Evolutionary conservation across 2,888 invertebrate species (phyloP).

Genomic region (Osmoderma eremita): DNA sequence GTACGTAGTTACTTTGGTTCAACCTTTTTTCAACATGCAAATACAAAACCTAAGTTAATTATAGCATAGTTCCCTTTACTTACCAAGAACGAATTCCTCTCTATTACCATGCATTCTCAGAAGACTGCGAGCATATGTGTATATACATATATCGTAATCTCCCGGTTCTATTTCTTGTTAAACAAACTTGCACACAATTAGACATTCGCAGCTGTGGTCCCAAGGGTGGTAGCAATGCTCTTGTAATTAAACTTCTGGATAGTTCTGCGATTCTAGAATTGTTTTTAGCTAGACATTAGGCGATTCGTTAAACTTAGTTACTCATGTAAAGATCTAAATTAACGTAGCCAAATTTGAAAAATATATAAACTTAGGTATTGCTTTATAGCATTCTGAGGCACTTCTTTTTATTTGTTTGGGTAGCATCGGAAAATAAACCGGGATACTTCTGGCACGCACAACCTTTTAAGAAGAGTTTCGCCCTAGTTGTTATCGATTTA

Average conservation of each 20-base stretch:
- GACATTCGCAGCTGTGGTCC: constrained; percentile 55
- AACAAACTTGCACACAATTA: constrained; percentile 42
- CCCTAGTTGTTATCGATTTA: constrained; percentile 22
- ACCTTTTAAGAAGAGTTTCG: constrained; percentile 13
- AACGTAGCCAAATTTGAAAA: constrained; percentile 8
- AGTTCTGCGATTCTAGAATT: constrained; percentile 28
- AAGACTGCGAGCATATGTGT: constrained; percentile 33
- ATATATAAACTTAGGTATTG: not conserved
- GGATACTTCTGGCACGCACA: too few species aligned
- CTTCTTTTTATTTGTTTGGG: constrained; percentile 16
- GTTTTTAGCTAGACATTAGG: constrained; percentile 7
- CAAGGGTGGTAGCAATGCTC: constrained; percentile 52
- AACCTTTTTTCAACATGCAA: not conserved
- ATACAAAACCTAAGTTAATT: constrained; percentile 19
- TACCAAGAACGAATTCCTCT: constrained; percentile 19
- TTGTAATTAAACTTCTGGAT: constrained; percentile 55
- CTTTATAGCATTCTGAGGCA: not conserved
- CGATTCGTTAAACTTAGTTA: constrained; percentile 30
- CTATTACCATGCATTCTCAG: constrained; percentile 17
- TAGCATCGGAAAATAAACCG: constrained; percentile 1
- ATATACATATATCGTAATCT: constrained; percentile 32
- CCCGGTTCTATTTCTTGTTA: constrained; percentile 35
- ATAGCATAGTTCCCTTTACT: constrained; percentile 18
- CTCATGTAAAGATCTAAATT: constrained; percentile 4
- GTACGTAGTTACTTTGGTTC: too few species aligned